Percentiles rank a stretch among this genome's conserved stretches.
phyloP scores from a whole-genome alignment of 2,888 invertebrate species.

The Cryptus viduatorius region DNA sequence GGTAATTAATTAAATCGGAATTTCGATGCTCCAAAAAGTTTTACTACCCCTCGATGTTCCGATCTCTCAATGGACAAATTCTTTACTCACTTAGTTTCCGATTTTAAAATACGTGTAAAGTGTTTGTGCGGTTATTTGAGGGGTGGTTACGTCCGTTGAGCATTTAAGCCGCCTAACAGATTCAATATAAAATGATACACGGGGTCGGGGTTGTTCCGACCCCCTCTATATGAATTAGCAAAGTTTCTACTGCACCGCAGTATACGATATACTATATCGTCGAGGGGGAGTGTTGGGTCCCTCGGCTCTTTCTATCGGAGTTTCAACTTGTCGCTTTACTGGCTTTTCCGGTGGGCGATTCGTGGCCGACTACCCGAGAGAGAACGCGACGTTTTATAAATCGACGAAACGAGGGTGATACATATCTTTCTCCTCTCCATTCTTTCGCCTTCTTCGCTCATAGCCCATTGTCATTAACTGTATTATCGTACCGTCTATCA shows the following conservation, averaged over 20 bases:
- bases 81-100: slow-evolving; percentile 43
- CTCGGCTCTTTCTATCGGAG: slow-evolving; percentile 52
- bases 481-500: slow-evolving; percentile 46
- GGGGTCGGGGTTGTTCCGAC: slow-evolving; percentile 53
- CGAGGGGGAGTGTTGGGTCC: slow-evolving; percentile 54
- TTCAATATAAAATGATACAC: slow-evolving; percentile 56
- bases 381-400: slow-evolving; percentile 62
- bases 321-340: slow-evolving; percentile 54
- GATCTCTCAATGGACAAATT: slow-evolving; percentile 1
- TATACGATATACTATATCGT: slow-evolving; percentile 29
- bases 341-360: slow-evolving; percentile 55
- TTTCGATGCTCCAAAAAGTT: slow-evolving; percentile 2
- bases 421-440: slow-evolving; percentile 30
- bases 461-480: slow-evolving; percentile 45
- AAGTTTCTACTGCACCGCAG: slow-evolving; percentile 50
- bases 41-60: neutral
- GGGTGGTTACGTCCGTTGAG: slow-evolving; percentile 60
- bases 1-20: neutral
- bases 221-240: slow-evolving; percentile 65
- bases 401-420: slow-evolving; percentile 52
- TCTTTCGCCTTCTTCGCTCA: slow-evolving; percentile 3
- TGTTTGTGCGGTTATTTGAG: slow-evolving; percentile 54
- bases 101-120: slow-evolving; percentile 52
- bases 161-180: slow-evolving; percentile 50
- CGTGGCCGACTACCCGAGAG: slow-evolving; percentile 31